phyloP scores from a whole-genome alignment of 1,140 invertebrate species.

The Euwallacea similis region DNA sequence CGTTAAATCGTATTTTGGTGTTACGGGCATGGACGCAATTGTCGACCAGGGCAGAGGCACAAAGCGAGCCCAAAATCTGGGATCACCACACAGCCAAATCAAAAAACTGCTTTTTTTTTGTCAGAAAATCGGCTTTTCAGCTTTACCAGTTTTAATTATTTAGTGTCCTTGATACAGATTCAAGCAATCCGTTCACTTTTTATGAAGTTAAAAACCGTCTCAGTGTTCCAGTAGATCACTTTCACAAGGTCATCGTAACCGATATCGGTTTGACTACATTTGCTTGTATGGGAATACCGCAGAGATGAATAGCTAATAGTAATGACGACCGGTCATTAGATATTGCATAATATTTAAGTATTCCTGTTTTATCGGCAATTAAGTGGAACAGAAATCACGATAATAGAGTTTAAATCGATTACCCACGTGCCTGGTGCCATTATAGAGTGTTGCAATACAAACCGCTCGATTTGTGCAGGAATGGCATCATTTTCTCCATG shows the following conservation, averaged over 20 bases:
- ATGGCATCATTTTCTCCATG: no score
- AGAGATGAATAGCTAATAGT: background rate
- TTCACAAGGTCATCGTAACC: constrained; percentile 6
- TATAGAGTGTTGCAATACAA: no score
- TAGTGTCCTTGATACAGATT: constrained; percentile 16
- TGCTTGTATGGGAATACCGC: background rate
- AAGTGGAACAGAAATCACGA: background rate
- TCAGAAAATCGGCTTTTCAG: background rate
- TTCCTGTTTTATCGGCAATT: background rate
- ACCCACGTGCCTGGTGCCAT: background rate
- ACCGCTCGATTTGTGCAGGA: no score
- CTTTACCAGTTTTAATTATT: constrained; percentile 5
- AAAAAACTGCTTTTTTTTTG: background rate
- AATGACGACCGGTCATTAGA: background rate
- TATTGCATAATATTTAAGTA: constrained; percentile 1
- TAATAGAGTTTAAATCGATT: background rate
- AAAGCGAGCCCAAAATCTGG: background rate
- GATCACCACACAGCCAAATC: background rate
- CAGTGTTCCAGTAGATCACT: constrained; percentile 2
- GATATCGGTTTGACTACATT: background rate
- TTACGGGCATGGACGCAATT: no score
- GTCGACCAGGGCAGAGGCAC: no score
- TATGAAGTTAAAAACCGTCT: background rate
- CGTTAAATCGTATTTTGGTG: no score
- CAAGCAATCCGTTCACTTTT: constrained; percentile 17